phyloP scores from a whole-genome alignment of 30 jellyfish, hydroid and myxozoan species.

The Cassiopea andromeda region DNA sequence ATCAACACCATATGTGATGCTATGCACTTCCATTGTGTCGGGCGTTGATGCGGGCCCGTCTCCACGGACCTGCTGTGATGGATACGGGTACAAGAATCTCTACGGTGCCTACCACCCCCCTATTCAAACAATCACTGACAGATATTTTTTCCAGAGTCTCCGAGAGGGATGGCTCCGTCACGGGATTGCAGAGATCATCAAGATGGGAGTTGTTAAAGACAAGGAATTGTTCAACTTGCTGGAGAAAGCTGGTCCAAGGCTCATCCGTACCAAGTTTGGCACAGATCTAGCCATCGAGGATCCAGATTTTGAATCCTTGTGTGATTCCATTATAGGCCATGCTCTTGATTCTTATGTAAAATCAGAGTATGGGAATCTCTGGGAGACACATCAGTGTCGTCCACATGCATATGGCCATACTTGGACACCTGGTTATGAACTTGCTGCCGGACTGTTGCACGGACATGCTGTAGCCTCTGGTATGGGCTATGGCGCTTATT shows the following conservation, averaged over 20 bases:
- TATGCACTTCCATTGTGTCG: slow-evolving; percentile 64
- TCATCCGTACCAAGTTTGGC: slow-evolving; percentile 67
- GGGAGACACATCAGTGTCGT: slow-evolving; percentile 77
- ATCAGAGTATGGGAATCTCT: slow-evolving; percentile 65
- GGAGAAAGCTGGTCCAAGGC: slow-evolving; percentile 62
- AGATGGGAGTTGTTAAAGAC: slow-evolving; percentile 69
- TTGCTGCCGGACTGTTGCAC: slow-evolving; percentile 68
- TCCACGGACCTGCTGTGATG: slow-evolving; percentile 72
- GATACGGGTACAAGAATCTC: slow-evolving; percentile 62
- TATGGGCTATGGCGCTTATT: slow-evolving; percentile 71
- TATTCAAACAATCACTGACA: slow-evolving; percentile 56
- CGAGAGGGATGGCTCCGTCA: slow-evolving; percentile 72
- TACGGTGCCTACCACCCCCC: slow-evolving; percentile 80
- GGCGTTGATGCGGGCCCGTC: slow-evolving; percentile 79
- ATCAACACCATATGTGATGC: slow-evolving; percentile 73
- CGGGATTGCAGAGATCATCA: slow-evolving; percentile 70
- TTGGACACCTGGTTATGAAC: slow-evolving; percentile 77
- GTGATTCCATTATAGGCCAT: slow-evolving; percentile 63
- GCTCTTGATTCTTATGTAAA: slow-evolving; percentile 62
- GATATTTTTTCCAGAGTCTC: slow-evolving; percentile 48
- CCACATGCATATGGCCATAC: slow-evolving; percentile 78
- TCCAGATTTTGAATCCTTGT: slow-evolving; percentile 42
- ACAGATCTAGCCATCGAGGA: slow-evolving; percentile 44
- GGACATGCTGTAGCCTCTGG: slow-evolving; percentile 75
- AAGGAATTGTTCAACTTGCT: slow-evolving; percentile 32